Conservation (phyloP, 2,797 vertebrate genomes). For the Tangara arthus region DNA sequence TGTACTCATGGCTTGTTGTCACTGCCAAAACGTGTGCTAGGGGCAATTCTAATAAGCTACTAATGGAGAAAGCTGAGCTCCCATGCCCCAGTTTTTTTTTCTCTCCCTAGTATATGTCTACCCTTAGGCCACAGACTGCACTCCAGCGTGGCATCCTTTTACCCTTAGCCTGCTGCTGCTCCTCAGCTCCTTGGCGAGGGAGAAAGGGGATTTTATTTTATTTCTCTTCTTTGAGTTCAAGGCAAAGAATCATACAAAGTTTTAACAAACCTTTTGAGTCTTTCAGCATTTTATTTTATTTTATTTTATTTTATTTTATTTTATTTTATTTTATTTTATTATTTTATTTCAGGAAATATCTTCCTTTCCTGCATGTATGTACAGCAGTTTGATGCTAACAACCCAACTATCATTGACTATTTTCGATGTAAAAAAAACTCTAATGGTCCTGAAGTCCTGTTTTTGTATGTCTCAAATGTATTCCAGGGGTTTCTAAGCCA, state of each 20-base stretch:
- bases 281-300: not conserved
- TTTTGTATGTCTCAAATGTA: not conserved
- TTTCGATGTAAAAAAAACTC: not conserved
- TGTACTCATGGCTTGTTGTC: not conserved
- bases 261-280: not conserved
- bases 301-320: no score
- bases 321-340: not conserved
- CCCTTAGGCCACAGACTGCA: not conserved
- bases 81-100: not conserved
- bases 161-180: not conserved
- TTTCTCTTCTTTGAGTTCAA: not conserved
- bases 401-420: not conserved
- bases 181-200: not conserved
- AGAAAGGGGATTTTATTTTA: not conserved
- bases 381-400: not conserved
- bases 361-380: not conserved
- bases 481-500: not conserved
- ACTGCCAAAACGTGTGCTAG: not conserved
- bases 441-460: not conserved
- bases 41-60: not conserved
- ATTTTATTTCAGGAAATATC: not conserved
- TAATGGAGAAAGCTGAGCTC: not conserved
- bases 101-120: not conserved
- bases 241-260: not conserved
- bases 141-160: not conserved